Evolutionary conservation across 37 sponge, comb jelly and placozoan species (phyloP), one percentile per base, ranked within the genome.

Genomic region (Corticium candelabrum): DNA sequence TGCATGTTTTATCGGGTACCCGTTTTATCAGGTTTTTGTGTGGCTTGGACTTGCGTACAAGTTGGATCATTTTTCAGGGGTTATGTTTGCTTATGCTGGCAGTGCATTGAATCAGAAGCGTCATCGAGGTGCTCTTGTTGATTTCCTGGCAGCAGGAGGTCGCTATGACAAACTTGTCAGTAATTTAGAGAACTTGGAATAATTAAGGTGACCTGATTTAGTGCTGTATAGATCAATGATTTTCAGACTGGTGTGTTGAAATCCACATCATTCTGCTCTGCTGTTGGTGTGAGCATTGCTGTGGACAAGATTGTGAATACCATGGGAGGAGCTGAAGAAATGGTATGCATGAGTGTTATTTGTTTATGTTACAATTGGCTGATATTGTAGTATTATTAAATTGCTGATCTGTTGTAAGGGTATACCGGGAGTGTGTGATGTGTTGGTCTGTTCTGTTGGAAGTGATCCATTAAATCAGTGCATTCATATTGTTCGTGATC

Each of bases 131-230:
- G 40, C 68, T 15, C 43, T 56, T 40, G 83, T 40, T 11, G 33
- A 71, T 0, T 67, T 80, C 1, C 78, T 89, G 15, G 90, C 90
- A 34, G 81, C 74, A 40, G 90, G 90, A 1, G 90, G 90, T 32
- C 75, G 89, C 43, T 87, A 72, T 32, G 83, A 77, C 40, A 41
- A 39, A 71, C 70, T 74, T 35, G 76, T 69, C 43, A 62, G 79
- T 40, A 40, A 62, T 7, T n/a, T 37, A 38, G 1, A 35, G 3
- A 2, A 15, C 5, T 5, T 4, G 5, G 39, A 3, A 33, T 71
- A 32, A 73, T 73, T 4, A 2, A 73, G 40, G 72, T 2, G 3
- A 15, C 11, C 39, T 33, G 29, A 73, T 80, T 30, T n/a, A n/a
- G n/a, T n/a, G n/a, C n/a, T n/a, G n/a, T 50, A 11, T 21, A 50